Base-by-base conservation (phyloP, 23 tunicate species). In the Phallusia fumigata region DNA sequence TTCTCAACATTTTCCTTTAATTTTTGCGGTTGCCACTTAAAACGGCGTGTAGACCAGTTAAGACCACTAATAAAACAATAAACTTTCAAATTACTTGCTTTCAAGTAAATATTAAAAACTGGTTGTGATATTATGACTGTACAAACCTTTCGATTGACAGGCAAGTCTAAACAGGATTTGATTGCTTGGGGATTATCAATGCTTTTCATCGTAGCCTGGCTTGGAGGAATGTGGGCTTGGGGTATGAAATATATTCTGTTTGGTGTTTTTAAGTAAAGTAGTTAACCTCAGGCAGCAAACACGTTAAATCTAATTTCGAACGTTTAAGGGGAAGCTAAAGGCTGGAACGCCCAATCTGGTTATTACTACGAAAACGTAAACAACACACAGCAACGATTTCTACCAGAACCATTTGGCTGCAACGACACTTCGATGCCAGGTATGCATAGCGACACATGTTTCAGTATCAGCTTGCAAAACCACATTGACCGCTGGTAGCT, bases 341-440 rank as follows among this genome's bases (percentile, higher is more conserved):
- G 93, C 19, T 94, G 98, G 98, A 34, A 94, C 40, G 98, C 98
- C 0, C 78, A 33, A 22, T 94, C 98, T 32, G 98, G 98, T 0
- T 94, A 94, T 80, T 76, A 69, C 34, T 83, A 94, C 74, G 78
- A 80, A 26, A 76, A 88, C 52, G 73, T 49, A 12, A 86, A 80
- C 52, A 53, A 86, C 58, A 52, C 89, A 8, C 76, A 34, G 36
- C 65, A 76, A 33, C 80, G 98, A 72, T 86, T 94, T 76, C 40
- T 89, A 82, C 76, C 91, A 16, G 98, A 94, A 75, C 98, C 98
- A 3, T 73, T 45, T 31, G 84, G 80, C 33, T 94, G 98, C 79
- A 86, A 94, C 84, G 98, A 94, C 19, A 85, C 90, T 22, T 3
- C 78, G 21, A 64, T 64, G 0, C 90, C 98, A 78, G 98, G 98